Percentiles rank a stretch among this genome's conserved stretches.
Conservation (phyloP, 1,140 invertebrate genomes). For the Vanessa atalanta region DNA sequence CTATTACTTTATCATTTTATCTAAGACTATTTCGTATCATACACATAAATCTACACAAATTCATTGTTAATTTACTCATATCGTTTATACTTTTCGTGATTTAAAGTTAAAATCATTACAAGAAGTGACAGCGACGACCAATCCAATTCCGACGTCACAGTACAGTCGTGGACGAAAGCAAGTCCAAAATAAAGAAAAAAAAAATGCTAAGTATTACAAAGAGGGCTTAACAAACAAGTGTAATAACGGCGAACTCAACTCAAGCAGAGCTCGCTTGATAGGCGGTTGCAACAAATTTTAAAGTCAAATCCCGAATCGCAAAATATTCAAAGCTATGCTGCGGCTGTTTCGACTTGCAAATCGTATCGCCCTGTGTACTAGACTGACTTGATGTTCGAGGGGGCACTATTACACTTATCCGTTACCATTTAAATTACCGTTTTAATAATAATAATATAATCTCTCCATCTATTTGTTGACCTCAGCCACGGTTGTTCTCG, state of each 20-base stretch:
- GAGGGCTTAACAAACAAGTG: constrained; percentile 40
- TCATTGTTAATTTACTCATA: no score
- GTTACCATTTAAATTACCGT: neutral
- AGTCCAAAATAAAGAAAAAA: constrained; percentile 8
- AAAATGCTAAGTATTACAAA: constrained; percentile 24
- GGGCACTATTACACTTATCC: neutral
- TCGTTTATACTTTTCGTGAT: no score
- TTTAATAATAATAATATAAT: neutral
- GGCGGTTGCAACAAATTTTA: constrained; percentile 68
- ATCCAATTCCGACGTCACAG: neutral
- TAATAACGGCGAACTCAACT: constrained; percentile 47
- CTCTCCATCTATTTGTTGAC: no score
- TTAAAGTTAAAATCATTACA: no score
- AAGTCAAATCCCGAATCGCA: constrained; percentile 69
- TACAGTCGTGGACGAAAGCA: neutral
- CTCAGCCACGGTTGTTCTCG: no score
- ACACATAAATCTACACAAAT: no score
- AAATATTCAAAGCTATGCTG: constrained; percentile 71
- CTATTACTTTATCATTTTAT: no score
- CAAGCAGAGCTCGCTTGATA: constrained; percentile 52
- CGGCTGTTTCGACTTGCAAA: constrained; percentile 67
- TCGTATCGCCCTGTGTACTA: constrained; percentile 43
- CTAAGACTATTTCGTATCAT: no score
- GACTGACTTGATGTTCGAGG: constrained; percentile 26
- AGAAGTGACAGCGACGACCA: neutral